Conservation (phyloP, 1,140 invertebrate genomes). For the Manduca sexta region DNA sequence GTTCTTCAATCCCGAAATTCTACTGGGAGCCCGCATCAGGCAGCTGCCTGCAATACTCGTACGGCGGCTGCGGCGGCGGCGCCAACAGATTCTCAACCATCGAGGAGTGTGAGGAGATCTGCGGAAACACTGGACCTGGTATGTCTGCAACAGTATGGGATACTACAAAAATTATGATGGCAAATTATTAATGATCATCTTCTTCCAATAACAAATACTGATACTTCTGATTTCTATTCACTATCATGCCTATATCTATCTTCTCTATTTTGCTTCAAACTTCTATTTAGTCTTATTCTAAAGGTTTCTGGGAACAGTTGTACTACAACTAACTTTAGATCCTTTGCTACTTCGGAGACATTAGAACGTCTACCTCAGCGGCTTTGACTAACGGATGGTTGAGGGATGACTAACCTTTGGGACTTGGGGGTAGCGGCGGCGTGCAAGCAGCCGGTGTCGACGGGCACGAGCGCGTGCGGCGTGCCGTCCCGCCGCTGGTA, state of each 20-base stretch:
- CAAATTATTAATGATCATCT: no score
- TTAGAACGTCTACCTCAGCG: no score
- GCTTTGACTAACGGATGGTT: not conserved
- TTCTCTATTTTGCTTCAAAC: no score
- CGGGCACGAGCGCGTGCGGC: constrained; percentile 26
- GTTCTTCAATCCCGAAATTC: constrained; percentile 76
- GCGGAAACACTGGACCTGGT: constrained; percentile 38
- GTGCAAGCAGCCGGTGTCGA: constrained; percentile 35
- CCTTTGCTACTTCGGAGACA: no score
- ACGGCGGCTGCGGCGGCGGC: constrained; percentile 89
- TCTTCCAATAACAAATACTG: no score
- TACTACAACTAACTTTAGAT: no score
- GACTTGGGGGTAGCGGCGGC: constrained; percentile 17
- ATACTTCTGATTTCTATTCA: no score
- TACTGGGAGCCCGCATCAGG: constrained; percentile 77
- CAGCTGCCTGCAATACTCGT: constrained; percentile 79
- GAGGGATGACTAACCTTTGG: constrained; percentile 18
- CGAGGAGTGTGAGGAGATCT: constrained; percentile 46
- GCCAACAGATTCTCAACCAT: constrained; percentile 77
- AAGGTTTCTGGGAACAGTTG: no score
- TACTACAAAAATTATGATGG: no score
- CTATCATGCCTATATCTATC: no score
- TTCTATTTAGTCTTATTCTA: no score
- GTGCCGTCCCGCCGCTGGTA: constrained; percentile 35
- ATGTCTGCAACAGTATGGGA: no score